Evolutionary conservation across 1,140 invertebrate species (phyloP).

Genomic region (Drosophila burlai): DNA sequence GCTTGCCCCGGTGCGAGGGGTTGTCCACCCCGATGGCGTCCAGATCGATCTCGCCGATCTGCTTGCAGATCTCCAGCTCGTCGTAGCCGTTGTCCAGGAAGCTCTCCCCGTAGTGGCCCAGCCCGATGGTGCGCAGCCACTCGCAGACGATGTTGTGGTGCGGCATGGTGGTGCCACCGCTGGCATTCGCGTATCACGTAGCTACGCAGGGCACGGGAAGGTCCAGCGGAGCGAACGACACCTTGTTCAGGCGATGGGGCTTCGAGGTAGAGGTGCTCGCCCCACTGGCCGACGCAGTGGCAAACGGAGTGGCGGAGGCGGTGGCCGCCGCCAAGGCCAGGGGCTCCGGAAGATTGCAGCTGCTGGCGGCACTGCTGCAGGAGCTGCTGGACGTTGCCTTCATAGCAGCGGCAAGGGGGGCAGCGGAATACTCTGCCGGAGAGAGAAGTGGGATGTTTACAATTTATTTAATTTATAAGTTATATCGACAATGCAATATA

Average conservation of each 20-base stretch:
- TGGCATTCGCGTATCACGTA: constrained; percentile 83
- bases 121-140: constrained; percentile 95
- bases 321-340: constrained; percentile 43
- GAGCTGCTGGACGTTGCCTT: constrained; percentile 78
- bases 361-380: constrained; percentile 78
- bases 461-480: background rate
- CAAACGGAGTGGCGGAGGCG: constrained; percentile 19
- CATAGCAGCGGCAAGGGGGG: constrained; percentile 72
- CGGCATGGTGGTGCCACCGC: constrained; percentile 60
- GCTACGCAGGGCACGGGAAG: constrained; percentile 60
- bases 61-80: constrained; percentile 97
- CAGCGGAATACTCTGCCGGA: constrained; percentile 5
- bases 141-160: constrained; percentile 92
- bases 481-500: background rate
- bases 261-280: constrained; percentile 56
- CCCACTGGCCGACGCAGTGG: constrained; percentile 18
- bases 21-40: constrained; percentile 97
- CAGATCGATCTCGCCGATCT: constrained; percentile 97
- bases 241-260: constrained; percentile 65
- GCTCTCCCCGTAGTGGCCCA: constrained; percentile 95
- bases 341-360: constrained; percentile 71
- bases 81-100: constrained; percentile 98
- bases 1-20: constrained; percentile 90
- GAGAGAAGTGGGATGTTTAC: background rate
- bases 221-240: constrained; percentile 80